phyloP scores from a whole-genome alignment of 2,797 vertebrate species.

The Scarus forsteni region DNA sequence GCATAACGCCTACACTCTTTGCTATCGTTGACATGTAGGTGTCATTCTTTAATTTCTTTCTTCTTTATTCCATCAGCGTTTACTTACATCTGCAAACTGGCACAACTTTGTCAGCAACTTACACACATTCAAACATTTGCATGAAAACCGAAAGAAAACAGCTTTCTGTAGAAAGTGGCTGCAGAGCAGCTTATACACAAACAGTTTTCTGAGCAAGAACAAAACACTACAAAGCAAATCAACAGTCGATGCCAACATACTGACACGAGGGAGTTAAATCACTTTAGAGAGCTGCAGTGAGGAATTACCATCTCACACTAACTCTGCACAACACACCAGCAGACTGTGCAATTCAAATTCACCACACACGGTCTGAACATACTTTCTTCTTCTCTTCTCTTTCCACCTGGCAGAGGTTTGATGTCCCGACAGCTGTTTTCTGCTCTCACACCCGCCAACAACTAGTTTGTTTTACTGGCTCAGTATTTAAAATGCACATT shows the following conservation, averaged over 20 bases:
- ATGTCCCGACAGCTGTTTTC: conserved; percentile 48
- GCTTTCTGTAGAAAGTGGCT: conserved; percentile 38
- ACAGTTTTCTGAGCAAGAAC: conserved; percentile 51
- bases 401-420: conserved; percentile 29
- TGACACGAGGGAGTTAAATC: conserved; percentile 66
- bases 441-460: conserved; percentile 5
- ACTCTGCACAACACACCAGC: conserved; percentile 29
- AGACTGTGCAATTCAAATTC: conserved; percentile 47
- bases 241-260: conserved; percentile 39
- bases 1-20: too few species aligned
- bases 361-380: conserved; percentile 12
- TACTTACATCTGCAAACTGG: conserved; percentile 28
- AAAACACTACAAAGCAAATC: conserved; percentile 65
- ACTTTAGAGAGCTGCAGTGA: conserved; percentile 55
- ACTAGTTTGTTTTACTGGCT: conserved; percentile 31
- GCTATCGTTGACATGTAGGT: neutral
- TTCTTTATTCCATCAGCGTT: conserved; percentile 23
- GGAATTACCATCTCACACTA: conserved; percentile 33
- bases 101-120: conserved; percentile 20
- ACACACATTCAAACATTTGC: neutral
- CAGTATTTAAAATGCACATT: conserved; percentile 14
- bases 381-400: conserved; percentile 15
- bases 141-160: conserved; percentile 32
- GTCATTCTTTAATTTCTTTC: neutral
- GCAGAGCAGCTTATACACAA: conserved; percentile 41